phyloP scores from a whole-genome alignment of 64 coral and sea anemone genomes.

The Actinia tenebrosa region DNA sequence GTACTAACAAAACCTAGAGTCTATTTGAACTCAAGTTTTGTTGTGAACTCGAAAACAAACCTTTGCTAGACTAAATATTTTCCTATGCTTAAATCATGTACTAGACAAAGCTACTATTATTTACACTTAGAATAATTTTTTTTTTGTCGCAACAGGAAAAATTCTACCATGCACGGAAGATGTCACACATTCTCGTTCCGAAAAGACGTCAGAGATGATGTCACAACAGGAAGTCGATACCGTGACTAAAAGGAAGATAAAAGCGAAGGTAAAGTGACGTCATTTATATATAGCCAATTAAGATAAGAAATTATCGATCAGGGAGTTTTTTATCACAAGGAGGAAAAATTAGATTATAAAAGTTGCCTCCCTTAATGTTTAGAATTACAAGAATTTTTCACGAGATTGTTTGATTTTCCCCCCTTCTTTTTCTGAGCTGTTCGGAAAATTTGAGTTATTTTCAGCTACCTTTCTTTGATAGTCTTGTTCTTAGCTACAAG shows the following conservation, averaged over 20 bases:
- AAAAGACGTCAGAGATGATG: not conserved
- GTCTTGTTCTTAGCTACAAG: too few species aligned
- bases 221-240: not conserved
- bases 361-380: not conserved
- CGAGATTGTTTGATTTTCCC: too few species aligned
- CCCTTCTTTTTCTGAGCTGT: too few species aligned
- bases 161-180: not conserved
- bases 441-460: too few species aligned
- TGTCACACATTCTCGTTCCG: not conserved
- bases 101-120: not conserved
- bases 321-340: not conserved
- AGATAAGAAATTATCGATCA: not conserved
- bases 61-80: not conserved
- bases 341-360: not conserved
- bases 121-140: not conserved
- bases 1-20: too few species aligned
- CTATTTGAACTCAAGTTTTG: too few species aligned
- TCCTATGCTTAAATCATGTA: not conserved
- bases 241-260: not conserved
- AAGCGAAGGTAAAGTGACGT: constrained; percentile 5
- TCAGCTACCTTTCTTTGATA: too few species aligned
- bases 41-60: too few species aligned
- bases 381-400: not conserved
- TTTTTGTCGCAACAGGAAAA: not conserved
- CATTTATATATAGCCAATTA: not conserved